These are phyloP conservation scores for Anthopleura sola DNA, from an alignment of 64 coral and sea anemone species.

Conservation along the genomic window DNA sequence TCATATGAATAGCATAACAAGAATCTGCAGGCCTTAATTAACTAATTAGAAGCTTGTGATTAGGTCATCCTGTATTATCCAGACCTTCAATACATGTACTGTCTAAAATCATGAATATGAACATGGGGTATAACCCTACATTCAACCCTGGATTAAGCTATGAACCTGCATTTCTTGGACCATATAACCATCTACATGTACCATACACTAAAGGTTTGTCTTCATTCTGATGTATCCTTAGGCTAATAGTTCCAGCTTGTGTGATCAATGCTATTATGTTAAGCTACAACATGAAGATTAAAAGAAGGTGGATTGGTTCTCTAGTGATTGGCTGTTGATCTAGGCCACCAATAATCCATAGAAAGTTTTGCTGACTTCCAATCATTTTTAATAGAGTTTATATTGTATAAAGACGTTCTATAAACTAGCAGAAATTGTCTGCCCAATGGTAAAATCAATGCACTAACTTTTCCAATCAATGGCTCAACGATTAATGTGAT, in stretches of 20 bases:
- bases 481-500: conserved; percentile 27
- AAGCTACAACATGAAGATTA: conserved; percentile 1
- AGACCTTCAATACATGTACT: conserved; percentile 25
- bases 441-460: conserved; percentile 61
- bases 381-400: conserved; percentile 71
- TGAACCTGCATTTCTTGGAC: conserved; percentile 54
- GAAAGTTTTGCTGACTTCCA: conserved; percentile 68
- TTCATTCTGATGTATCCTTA: background rate
- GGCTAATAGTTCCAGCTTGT: background rate
- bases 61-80: conserved; percentile 54
- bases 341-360: conserved; percentile 80
- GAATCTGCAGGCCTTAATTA: conserved; percentile 38
- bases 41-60: conserved; percentile 68
- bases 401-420: conserved; percentile 30
- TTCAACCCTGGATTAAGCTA: conserved; percentile 60
- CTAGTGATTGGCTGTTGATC: conserved; percentile 83
- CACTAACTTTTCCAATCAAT: conserved; percentile 56
- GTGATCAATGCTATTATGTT: conserved; percentile 10
- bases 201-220: conserved; percentile 71
- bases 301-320: conserved; percentile 17
- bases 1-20: conserved; percentile 41
- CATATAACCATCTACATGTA: conserved; percentile 69
- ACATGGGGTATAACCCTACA: conserved; percentile 65
- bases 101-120: conserved; percentile 61
- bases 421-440: conserved; percentile 41